These are phyloP conservation scores for Glossosoma conforme DNA, from an alignment of 1,140 invertebrate genomes.

Conservation along the genomic window DNA sequence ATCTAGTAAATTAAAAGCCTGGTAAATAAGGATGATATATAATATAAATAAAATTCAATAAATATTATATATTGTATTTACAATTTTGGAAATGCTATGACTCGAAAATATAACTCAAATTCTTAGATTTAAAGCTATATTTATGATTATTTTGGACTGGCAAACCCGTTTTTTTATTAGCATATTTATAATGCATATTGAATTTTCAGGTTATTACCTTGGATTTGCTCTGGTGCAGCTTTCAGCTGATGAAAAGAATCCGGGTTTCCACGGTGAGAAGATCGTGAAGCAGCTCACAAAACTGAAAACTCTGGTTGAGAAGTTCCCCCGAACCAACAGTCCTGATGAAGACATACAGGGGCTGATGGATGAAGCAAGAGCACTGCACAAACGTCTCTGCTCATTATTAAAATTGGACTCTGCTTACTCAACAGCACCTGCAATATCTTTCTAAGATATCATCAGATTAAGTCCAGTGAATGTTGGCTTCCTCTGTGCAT, in stretches of 20 bases:
- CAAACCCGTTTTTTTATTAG: too few species aligned
- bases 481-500: too few species aligned
- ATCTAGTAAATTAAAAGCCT: too few species aligned
- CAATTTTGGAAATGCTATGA: too few species aligned
- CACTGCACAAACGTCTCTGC: slow-evolving; percentile 62
- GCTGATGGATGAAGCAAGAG: slow-evolving; percentile 57
- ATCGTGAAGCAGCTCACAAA: slow-evolving; percentile 50
- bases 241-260: slow-evolving; percentile 11
- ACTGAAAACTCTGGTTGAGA: slow-evolving; percentile 55
- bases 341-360: slow-evolving; percentile 58
- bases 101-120: too few species aligned
- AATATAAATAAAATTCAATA: not conserved
- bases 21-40: too few species aligned
- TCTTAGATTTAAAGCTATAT: too few species aligned
- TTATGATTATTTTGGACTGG: too few species aligned
- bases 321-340: slow-evolving; percentile 62
- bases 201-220: slow-evolving; percentile 51
- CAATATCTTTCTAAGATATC: slow-evolving; percentile 51
- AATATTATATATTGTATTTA: slow-evolving; percentile 1
- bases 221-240: slow-evolving; percentile 45
- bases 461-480: too few species aligned
- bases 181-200: too few species aligned
- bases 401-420: slow-evolving; percentile 58
- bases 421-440: slow-evolving; percentile 48
- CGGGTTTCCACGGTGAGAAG: slow-evolving; percentile 41